A percentile compares a stretch with the other conserved stretches of the same genome.
These are phyloP conservation scores for Misgurnus mizolepis DNA, from an alignment of 2,113 vertebrate genomes.

Conservation along the genomic window DNA sequence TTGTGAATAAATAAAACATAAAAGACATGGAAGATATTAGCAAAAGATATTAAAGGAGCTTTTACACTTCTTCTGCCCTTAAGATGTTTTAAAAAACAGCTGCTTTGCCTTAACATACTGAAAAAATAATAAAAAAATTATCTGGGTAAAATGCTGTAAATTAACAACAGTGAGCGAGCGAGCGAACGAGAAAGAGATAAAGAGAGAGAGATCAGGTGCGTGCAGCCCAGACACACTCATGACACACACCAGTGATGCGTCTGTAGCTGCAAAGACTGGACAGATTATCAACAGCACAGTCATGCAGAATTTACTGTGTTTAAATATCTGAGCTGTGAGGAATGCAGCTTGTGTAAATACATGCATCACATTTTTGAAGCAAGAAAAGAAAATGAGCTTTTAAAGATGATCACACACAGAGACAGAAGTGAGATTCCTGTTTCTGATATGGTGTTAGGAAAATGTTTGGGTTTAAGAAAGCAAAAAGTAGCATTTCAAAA, in stretches of 20 bases:
- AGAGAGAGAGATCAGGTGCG: slow-evolving; percentile 54
- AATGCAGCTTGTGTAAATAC: slow-evolving; percentile 73
- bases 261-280: slow-evolving; percentile 56
- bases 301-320: slow-evolving; percentile 74
- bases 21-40: slow-evolving; percentile 13
- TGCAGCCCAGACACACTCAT: slow-evolving; percentile 34
- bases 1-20: slow-evolving; percentile 43
- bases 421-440: slow-evolving; percentile 1
- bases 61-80: background rate
- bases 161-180: background rate
- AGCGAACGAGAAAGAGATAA: background rate
- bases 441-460: background rate
- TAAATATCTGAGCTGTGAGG: slow-evolving; percentile 63
- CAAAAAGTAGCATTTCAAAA: too few relatives aligned
- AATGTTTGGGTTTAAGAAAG: background rate
- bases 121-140: slow-evolving; percentile 1
- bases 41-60: background rate
- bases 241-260: slow-evolving; percentile 62
- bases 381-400: slow-evolving; percentile 53
- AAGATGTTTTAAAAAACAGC: background rate
- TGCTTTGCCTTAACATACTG: background rate
- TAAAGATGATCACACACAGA: slow-evolving; percentile 57
- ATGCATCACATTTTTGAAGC: slow-evolving; percentile 49
- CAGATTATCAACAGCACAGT: slow-evolving; percentile 62
- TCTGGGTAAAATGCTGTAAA: background rate